phyloP scores from a whole-genome alignment of 2,113 vertebrate genomes.

The Scophthalmus maximus region DNA sequence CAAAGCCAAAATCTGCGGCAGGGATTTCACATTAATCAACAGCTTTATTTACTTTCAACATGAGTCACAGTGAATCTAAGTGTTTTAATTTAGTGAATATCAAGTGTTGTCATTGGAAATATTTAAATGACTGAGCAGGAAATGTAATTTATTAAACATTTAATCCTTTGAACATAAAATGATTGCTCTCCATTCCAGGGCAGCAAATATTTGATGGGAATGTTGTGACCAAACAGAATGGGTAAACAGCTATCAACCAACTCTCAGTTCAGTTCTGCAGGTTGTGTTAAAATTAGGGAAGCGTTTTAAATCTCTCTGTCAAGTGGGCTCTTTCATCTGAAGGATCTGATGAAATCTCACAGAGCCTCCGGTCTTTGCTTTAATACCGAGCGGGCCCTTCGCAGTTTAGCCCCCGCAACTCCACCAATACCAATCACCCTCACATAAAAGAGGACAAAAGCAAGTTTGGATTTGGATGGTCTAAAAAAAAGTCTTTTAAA shows the following conservation, averaged over 20 bases:
- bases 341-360: slow-evolving; percentile 60
- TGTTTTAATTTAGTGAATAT: slow-evolving; percentile 3
- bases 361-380: slow-evolving; percentile 43
- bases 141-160: slow-evolving; percentile 1
- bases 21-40: slow-evolving; percentile 20
- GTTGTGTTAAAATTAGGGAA: slow-evolving; percentile 45
- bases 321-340: slow-evolving; percentile 49
- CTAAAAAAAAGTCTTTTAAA: too few relatives aligned
- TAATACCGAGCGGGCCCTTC: slow-evolving; percentile 28
- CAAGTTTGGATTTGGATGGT: too few relatives aligned
- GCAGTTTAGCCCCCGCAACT: slow-evolving; percentile 26
- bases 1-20: neutral
- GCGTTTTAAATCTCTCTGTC: slow-evolving; percentile 59
- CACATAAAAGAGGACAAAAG: slow-evolving; percentile 47
- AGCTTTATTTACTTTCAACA: slow-evolving; percentile 12
- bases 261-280: slow-evolving; percentile 26
- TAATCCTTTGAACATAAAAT: slow-evolving; percentile 19
- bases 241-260: slow-evolving; percentile 29
- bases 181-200: neutral
- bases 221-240: slow-evolving; percentile 24
- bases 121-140: neutral
- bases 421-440: slow-evolving; percentile 16
- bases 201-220: slow-evolving; percentile 16
- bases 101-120: slow-evolving; percentile 1
- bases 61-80: neutral